Evolutionary conservation across 92 coral and sea anemone genomes (phyloP).

Genomic region (Paramuricea clavata): DNA sequence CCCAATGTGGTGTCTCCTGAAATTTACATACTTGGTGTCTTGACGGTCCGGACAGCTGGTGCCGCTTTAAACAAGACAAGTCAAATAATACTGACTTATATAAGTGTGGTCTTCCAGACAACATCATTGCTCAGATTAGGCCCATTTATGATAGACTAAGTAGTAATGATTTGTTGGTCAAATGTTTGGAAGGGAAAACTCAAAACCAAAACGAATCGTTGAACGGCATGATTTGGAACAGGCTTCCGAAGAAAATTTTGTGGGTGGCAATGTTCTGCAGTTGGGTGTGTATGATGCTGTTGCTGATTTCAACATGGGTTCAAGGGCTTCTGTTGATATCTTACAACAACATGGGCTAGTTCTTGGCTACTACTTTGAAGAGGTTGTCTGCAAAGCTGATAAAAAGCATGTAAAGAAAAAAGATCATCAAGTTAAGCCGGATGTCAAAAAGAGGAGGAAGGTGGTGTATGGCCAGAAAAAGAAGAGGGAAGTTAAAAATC

Average conservation of each 20-base stretch:
- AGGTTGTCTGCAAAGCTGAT: conserved; percentile 9
- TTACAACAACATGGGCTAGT: conserved; percentile 14
- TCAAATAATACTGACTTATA: conserved; percentile 30
- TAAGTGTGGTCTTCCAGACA: conserved; percentile 39
- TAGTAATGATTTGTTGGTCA: conserved; percentile 37
- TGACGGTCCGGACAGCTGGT: neutral
- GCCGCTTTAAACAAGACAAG: conserved; percentile 25
- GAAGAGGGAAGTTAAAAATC: conserved; percentile 38
- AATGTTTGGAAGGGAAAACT: conserved; percentile 60
- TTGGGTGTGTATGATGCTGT: conserved; percentile 59
- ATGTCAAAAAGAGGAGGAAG: conserved; percentile 46
- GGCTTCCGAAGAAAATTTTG: conserved; percentile 49
- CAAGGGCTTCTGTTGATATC: conserved; percentile 23
- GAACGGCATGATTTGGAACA: conserved; percentile 63
- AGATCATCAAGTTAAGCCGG: conserved; percentile 3
- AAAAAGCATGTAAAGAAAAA: neutral
- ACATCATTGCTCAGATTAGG: conserved; percentile 38
- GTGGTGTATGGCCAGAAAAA: conserved; percentile 44
- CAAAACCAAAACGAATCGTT: conserved; percentile 60
- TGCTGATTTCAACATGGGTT: conserved; percentile 58
- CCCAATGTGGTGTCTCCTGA: conserved; percentile 1
- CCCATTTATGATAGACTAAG: conserved; percentile 53
- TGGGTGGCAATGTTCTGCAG: conserved; percentile 43
- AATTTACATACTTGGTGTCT: conserved; percentile 30
- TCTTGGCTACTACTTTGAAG: conserved; percentile 39